Evolutionary conservation across 2,888 invertebrate genomes (phyloP), one percentile per base, ranked within the genome.

Genomic region (Xanthostigma xanthostigma): DNA sequence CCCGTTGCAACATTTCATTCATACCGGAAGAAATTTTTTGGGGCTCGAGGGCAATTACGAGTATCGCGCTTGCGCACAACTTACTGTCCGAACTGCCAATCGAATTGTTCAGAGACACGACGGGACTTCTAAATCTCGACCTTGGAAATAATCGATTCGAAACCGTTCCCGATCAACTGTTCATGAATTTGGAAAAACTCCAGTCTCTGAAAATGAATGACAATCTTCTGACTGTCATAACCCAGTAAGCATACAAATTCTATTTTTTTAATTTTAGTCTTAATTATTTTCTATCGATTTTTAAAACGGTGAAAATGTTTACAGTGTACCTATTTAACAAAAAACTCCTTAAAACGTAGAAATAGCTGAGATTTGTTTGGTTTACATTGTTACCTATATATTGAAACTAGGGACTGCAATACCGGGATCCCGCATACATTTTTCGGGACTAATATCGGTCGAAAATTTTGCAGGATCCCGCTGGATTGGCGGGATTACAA

Each of bases 61-160:
- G 73, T 57, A n/a, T 40, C 27, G 8, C 45, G 45, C 17, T 48
- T 12, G 13, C n/a, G n/a, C n/a, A 38, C 8, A 38, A 65, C 50
- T 60, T 59, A 11, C 48, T 73, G 9, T 49, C 53, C 2, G 59
- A 60, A 3, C 62, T 91, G 47, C 81, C 84, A 1, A 67, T 65
- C 27, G 63, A 74, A 36, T 65, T 84, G 36, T 78, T 88, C 54
- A 72, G 71, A 27, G 77, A 79, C 58, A 75, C 81, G 61, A 68
- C 64, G 6, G 73, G 78, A 45, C 65, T 91, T 9, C 58, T 71
- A 8, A 71, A 70, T 40, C 64, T 91, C 49, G 75, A 82, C 58
- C 64, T 91, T 48, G 74, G 76, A 52, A 65, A 73, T 51, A 91
- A 91, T 62, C 65, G 69, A 44, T 57, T 91, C 8, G 66, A 60